phyloP scores from a whole-genome alignment of 2,113 vertebrate genomes.

The Chiloscyllium plagiosum region DNA sequence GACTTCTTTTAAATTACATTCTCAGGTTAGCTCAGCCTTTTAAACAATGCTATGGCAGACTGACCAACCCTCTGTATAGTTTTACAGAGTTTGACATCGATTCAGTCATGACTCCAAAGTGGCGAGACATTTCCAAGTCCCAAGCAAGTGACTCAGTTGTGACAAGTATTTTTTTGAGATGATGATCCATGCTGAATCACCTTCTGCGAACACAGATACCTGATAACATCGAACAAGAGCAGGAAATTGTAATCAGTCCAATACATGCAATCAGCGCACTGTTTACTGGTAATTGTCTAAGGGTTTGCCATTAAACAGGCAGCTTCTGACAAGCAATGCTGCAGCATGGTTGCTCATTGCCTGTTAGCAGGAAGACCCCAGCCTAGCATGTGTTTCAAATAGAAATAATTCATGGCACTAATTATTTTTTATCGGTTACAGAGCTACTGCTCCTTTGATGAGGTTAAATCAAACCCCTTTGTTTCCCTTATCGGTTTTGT shows the following conservation, averaged over 20 bases:
- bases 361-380: background rate
- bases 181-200: background rate
- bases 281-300: background rate
- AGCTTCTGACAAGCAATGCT: background rate
- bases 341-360: background rate
- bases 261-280: background rate
- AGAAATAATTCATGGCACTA: conserved; percentile 32
- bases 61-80: no score
- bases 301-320: background rate
- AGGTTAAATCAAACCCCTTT: conserved; percentile 26
- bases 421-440: conserved; percentile 17
- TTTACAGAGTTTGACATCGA: no score
- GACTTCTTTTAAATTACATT: no score
- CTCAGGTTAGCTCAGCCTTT: no score
- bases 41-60: no score
- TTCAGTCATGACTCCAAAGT: background rate
- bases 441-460: conserved; percentile 5
- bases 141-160: background rate
- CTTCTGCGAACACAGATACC: background rate
- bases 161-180: background rate
- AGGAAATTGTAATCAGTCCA: background rate
- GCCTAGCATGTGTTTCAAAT: conserved; percentile 7
- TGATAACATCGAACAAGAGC: background rate
- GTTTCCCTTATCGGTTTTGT: background rate
- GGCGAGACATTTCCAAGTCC: no score